A percentile compares a stretch with the other conserved stretches of the same genome.
Evolutionary conservation across 2,113 vertebrate genomes (phyloP).

Genomic region (Hoplias malabaricus): DNA sequence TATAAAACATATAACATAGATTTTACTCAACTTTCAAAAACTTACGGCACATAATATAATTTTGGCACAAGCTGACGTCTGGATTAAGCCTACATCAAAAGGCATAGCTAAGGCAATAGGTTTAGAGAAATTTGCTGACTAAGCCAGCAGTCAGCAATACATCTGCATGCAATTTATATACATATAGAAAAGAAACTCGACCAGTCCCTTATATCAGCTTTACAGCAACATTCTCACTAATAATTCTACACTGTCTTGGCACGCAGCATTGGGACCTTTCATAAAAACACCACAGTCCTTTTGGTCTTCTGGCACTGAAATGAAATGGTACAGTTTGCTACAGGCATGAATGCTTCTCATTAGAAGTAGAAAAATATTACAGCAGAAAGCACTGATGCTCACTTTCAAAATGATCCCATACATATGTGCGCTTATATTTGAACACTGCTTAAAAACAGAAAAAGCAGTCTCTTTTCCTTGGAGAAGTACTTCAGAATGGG

Average conservation of each 20-base stretch:
- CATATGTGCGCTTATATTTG: neutral
- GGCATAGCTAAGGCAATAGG: constrained; percentile 21
- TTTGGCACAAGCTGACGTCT: neutral
- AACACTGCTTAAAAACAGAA: neutral
- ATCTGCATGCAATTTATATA: constrained; percentile 50
- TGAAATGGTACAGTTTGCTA: neutral
- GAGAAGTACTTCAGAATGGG: neutral
- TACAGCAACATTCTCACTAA: neutral
- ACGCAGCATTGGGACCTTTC: neutral
- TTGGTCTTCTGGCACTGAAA: neutral
- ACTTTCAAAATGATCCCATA: neutral
- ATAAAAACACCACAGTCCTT: neutral
- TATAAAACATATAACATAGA: constrained; percentile 29
- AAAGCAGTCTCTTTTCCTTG: neutral
- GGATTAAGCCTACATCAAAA: constrained; percentile 24
- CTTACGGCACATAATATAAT: constrained; percentile 1
- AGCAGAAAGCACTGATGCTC: neutral
- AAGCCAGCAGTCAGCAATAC: constrained; percentile 60
- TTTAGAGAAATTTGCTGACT: constrained; percentile 50
- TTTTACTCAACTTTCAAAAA: constrained; percentile 10
- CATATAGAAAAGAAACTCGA: constrained; percentile 1
- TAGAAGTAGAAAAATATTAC: constrained; percentile 23
- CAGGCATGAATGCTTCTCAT: constrained; percentile 2
- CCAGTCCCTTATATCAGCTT: constrained; percentile 5
- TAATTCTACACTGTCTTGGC: constrained; percentile 8